Conservation (phyloP, 2,797 vertebrate genomes). For the Parotocinclus haroldoi region DNA sequence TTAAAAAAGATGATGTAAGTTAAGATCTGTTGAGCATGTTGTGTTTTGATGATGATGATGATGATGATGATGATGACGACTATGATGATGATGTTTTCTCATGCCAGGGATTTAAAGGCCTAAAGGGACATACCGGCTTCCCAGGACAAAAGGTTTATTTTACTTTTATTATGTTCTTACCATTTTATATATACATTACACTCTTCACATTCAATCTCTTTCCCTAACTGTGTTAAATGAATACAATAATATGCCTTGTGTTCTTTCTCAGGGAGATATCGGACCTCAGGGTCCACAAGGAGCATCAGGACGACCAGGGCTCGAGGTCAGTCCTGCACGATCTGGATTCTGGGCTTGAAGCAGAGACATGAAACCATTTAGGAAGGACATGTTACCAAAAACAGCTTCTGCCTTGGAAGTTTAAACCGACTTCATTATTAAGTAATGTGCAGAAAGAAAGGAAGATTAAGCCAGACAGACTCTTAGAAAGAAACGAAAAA, state of each 20-base stretch:
- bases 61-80: neutral
- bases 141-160: conserved; percentile 84
- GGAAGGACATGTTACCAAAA: neutral
- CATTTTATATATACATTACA: neutral
- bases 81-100: conserved; percentile 42
- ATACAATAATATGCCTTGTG: neutral
- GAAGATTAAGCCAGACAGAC: no score
- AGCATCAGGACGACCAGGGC: conserved; percentile 75
- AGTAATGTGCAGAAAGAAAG: no score
- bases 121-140: conserved; percentile 85
- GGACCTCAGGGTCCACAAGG: conserved; percentile 84
- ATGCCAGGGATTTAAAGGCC: conserved; percentile 93
- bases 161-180: neutral
- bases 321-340: conserved; percentile 72
- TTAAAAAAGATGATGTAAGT: no score
- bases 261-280: conserved; percentile 76
- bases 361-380: neutral
- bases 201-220: neutral
- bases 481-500: no score
- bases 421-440: no score
- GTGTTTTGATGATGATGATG: no score
- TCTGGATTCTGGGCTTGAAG: neutral
- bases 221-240: neutral
- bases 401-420: no score
- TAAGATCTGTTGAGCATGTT: no score